Base-by-base conservation (phyloP, 2,797 vertebrate genomes). In the Prunella strophiata region DNA sequence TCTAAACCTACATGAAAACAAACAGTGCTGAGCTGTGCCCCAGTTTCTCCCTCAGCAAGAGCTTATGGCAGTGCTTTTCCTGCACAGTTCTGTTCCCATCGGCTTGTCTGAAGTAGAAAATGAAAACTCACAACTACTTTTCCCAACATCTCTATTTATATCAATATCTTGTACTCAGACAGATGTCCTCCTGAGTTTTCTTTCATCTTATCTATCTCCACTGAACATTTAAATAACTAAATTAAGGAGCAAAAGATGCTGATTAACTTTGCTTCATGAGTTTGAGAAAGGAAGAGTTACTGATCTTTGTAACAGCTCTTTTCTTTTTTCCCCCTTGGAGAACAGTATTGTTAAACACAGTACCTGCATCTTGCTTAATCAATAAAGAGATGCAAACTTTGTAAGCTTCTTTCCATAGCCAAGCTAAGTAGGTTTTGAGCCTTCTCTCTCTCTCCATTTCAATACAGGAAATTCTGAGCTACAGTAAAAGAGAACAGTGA, bases 11-110 rank as follows among this genome's bases (percentile, higher is more conserved):
- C 82, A 45, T 94, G 88, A 89, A 96, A 96, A 97, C 96, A 94
- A 92, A 89, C 83, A 93, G 79, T 50, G 71, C 94, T 94, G 94
- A 95, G 90, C 93, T 94, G 63, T 96, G 91, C 83, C 93, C 96
- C 93, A 95, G 5, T 96, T 96, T 96, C 85, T 94, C 85, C 91
- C 89, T 91, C 96, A 90, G 93, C 88, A 87, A 95, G 96, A 93
- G 94, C 90, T 85, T 73, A 89, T 87, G 65, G 71, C 89, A 62
- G 32, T 55, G 75, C 78, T 93, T 91, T 89, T 70, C 77, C 73
- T 85, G 74, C 62, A 43, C 36, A 71, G 71, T 83, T 91, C 91
- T 95, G 74, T 85, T 72, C 79, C 2, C 9, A 43, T 74, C 71
- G 42, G 47, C 74, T 86, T 72, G 75, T 77, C 72, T 72, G 81